phyloP scores from a whole-genome alignment of 1,140 invertebrate species.

The Drosophila orena region DNA sequence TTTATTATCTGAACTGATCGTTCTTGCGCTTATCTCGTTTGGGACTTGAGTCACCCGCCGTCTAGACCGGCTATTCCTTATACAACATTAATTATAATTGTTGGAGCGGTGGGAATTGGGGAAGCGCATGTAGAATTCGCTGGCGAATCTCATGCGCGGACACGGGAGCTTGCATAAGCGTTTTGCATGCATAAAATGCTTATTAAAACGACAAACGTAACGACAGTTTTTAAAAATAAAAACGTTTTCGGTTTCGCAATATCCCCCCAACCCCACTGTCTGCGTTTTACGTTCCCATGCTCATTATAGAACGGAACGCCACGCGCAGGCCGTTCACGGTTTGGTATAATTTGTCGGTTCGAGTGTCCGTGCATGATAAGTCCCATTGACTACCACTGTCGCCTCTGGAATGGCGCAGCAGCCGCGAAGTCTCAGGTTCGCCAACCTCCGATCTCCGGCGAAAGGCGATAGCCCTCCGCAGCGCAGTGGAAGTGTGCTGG shows the following conservation, averaged over 20 bases:
- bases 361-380: constrained; percentile 52
- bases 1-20: constrained; percentile 45
- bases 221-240: constrained; percentile 73
- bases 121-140: constrained; percentile 18
- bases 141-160: constrained; percentile 42
- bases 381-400: constrained; percentile 17
- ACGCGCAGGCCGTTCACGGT: constrained; percentile 59
- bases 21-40: constrained; percentile 25
- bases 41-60: constrained; percentile 24
- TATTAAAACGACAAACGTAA: constrained; percentile 77
- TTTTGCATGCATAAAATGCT: constrained; percentile 68
- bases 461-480: constrained; percentile 20
- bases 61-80: constrained; percentile 19
- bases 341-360: constrained; percentile 37
- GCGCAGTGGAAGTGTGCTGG: constrained; percentile 42
- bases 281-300: constrained; percentile 69
- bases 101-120: constrained; percentile 12
- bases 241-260: constrained; percentile 72
- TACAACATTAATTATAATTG: constrained; percentile 28
- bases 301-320: constrained; percentile 71
- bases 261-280: constrained; percentile 11
- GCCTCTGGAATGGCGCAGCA: constrained; percentile 60
- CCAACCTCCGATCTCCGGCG: constrained; percentile 9
- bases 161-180: constrained; percentile 68
- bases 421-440: constrained; percentile 7